phyloP scores from a whole-genome alignment of 2,797 vertebrate genomes.

The Eidolon dupreanum region DNA sequence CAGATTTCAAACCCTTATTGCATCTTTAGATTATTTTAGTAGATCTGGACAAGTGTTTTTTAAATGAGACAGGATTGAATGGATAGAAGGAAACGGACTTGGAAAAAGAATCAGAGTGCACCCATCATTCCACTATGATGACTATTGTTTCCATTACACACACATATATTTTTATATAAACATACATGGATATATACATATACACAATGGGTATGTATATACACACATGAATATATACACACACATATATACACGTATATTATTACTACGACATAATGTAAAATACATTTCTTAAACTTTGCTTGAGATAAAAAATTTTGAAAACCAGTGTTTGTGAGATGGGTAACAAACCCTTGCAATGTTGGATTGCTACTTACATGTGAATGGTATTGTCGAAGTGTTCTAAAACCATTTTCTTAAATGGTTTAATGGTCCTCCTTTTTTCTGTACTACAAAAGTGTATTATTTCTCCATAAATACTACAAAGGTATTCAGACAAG shows the following conservation, averaged over 20 bases:
- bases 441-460: slow-evolving; percentile 3
- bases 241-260: background rate
- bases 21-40: background rate
- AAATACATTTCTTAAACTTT: slow-evolving; percentile 38
- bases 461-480: slow-evolving; percentile 31
- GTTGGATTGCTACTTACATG: slow-evolving; percentile 11
- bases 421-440: background rate
- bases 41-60: background rate
- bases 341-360: background rate
- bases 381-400: background rate
- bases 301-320: background rate
- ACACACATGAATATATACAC: background rate
- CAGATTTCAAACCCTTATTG: background rate
- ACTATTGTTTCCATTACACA: background rate
- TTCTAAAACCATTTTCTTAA: slow-evolving; percentile 39
- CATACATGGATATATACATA: background rate
- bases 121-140: background rate
- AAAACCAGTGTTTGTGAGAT: slow-evolving; percentile 1
- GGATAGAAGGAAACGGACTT: background rate
- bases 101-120: background rate
- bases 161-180: background rate
- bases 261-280: slow-evolving; percentile 8
- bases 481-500: background rate
- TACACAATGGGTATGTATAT: background rate
- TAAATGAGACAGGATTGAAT: background rate